Conservation (phyloP, 2,888 invertebrate species). For the Rapana venosa region DNA sequence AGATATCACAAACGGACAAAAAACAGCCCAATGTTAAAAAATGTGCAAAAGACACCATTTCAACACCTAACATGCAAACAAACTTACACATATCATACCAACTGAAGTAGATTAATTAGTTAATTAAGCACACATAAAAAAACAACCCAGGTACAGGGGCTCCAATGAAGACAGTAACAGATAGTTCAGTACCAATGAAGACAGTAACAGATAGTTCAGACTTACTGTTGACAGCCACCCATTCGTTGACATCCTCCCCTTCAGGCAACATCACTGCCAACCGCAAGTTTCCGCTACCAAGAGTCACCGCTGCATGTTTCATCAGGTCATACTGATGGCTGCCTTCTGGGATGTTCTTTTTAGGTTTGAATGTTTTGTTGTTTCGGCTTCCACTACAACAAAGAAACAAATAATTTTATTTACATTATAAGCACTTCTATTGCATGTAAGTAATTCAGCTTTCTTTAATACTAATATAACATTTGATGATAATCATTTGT, state of each 20-base stretch:
- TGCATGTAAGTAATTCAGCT: too few relatives aligned
- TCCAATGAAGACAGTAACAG: too few relatives aligned
- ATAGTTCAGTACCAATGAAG: background rate
- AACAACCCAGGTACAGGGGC: background rate
- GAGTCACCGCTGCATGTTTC: constrained; percentile 94
- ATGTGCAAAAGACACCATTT: too few relatives aligned
- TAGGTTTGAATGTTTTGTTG: constrained; percentile 96
- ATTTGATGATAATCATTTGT: too few relatives aligned
- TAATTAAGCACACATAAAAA: background rate
- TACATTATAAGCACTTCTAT: too few relatives aligned
- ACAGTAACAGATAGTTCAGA: constrained; percentile 59
- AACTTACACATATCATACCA: too few relatives aligned
- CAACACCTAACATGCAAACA: too few relatives aligned
- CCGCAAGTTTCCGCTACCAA: constrained; percentile 97
- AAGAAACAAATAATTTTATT: background rate
- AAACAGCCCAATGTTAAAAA: too few relatives aligned
- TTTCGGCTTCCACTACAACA: constrained; percentile 72
- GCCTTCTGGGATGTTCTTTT: constrained; percentile 98
- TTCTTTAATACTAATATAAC: too few relatives aligned
- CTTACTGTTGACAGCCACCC: constrained; percentile 99
- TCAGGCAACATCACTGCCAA: constrained; percentile 97
- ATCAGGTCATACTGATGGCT: constrained; percentile 99
- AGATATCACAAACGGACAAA: too few relatives aligned
- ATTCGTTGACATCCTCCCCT: constrained; percentile 99
- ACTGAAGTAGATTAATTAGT: too few relatives aligned